These are phyloP conservation scores for Mallotus villosus DNA, from an alignment of 2,797 vertebrate genomes.

Conservation along the genomic window DNA sequence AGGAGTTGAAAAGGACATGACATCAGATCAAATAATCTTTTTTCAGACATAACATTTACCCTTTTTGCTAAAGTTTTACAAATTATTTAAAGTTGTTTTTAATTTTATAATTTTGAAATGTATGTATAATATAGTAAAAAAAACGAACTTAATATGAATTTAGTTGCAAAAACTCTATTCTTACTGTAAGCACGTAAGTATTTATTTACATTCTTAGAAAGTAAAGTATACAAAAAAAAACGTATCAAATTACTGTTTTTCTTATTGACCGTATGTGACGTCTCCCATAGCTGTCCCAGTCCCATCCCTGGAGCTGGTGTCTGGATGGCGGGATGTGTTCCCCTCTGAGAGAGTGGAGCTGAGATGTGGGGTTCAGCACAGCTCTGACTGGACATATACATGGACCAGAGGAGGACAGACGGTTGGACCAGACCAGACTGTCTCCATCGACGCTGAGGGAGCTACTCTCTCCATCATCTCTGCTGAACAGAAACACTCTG, in stretches of 20 bases:
- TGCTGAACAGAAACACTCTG: background rate
- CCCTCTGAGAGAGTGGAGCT: conserved; percentile 54
- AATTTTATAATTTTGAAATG: background rate
- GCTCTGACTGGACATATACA: conserved; percentile 42
- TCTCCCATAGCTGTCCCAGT: background rate
- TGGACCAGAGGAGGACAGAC: conserved; percentile 34
- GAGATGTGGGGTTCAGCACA: conserved; percentile 27
- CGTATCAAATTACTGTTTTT: background rate
- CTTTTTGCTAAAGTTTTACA: too few species aligned
- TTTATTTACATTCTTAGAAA: background rate
- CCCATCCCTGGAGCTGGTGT: conserved; percentile 28
- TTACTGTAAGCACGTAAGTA: background rate
- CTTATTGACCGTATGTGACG: background rate
- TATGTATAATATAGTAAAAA: background rate
- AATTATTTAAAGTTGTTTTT: too few species aligned
- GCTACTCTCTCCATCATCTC: conserved; percentile 34
- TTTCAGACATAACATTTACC: background rate
- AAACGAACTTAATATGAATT: too few species aligned
- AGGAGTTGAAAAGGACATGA: background rate
- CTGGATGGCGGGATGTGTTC: conserved; percentile 42
- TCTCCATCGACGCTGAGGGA: background rate
- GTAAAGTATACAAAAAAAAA: background rate
- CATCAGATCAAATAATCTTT: background rate
- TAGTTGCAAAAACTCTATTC: background rate
- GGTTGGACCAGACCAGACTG: fast-evolving